A percentile compares a stretch with the other conserved stretches of the same genome.
Evolutionary conservation across 1,140 invertebrate genomes (phyloP).

Genomic region (Tetranychus cinnabarinus): DNA sequence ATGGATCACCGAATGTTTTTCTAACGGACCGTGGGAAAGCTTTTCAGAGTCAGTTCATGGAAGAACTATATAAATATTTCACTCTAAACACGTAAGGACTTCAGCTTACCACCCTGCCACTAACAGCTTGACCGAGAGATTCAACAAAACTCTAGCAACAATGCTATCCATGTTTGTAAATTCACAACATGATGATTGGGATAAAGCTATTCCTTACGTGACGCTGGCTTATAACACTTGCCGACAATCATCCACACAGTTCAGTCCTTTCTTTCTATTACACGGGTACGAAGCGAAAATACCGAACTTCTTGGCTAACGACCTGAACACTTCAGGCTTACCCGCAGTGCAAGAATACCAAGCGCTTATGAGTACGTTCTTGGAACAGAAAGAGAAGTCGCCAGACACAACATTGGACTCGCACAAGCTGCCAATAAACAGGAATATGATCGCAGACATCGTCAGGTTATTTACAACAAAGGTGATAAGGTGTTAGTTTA

Average conservation of each 20-base stretch:
- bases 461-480: not conserved
- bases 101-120: slow-evolving; percentile 11
- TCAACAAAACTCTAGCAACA: slow-evolving; percentile 13
- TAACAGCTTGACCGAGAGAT: slow-evolving; percentile 13
- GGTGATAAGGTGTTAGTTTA: not conserved
- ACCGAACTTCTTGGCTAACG: not conserved
- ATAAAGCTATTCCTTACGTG: slow-evolving; percentile 13
- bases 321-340: not conserved
- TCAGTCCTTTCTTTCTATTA: slow-evolving; percentile 12
- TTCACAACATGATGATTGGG: slow-evolving; percentile 9
- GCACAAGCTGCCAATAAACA: not conserved
- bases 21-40: slow-evolving; percentile 11
- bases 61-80: not conserved
- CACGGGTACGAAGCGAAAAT: slow-evolving; percentile 13
- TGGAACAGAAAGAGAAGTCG: not conserved
- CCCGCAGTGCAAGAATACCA: not conserved
- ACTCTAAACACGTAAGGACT: slow-evolving; percentile 10
- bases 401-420: not conserved
- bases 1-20: slow-evolving; percentile 16
- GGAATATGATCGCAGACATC: not conserved
- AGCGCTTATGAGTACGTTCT: not conserved
- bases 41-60: slow-evolving; percentile 1
- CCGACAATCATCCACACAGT: not conserved
- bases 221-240: slow-evolving; percentile 12
- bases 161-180: slow-evolving; percentile 16